Base-by-base conservation (phyloP, 1,140 invertebrate species). In the Drosophila busckii region DNA sequence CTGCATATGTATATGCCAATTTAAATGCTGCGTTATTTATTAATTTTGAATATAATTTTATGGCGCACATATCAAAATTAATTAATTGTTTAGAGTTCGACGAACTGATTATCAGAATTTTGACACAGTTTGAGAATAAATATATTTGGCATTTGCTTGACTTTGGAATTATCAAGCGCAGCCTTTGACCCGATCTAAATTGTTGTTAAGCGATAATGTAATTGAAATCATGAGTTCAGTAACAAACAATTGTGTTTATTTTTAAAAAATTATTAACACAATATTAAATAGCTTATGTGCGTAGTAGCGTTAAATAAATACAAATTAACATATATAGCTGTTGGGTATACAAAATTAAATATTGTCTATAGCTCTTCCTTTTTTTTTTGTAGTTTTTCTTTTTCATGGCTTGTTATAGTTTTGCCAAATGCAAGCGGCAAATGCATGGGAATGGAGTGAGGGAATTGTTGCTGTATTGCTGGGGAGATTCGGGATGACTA, bases 241-340 rank as follows among this genome's bases (percentile, higher is more conserved):
- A 80, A 82, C 75, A 82, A 70, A 58, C 68, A 68, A 71, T 56
- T 60, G 20, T 50, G 37, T 82, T 73, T 80, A 82, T 69, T 80
- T 49, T 34, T 46, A 40, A 7, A 58, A 58, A 58, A 58, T 55
- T 55, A 38, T 48, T 60, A 59, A 40, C 25, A 76, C 73, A 78
- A 67, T 46, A n/a, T 71, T 63, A 67, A 70, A 67, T 67, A 70
- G 58, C 68, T 70, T 70, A 71, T 41, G 49, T 45, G 60, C 50
- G 44, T 42, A 60, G 50, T 50, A 55, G 31, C 23, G 55, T 73
- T 78, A 78, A 76, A 76, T 76, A 80, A 76, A 76, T 80, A 76
- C 48, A 60, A 38, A 71, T 67, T 80, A 76, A 80, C 71, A 76
- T 61, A 44, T 38, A 32, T 54, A 22, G 49, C 23, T 59, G 53